Percentiles rank a stretch among this genome's conserved stretches.
Evolutionary conservation across 2,888 invertebrate species (phyloP).

Genomic region (Chelonus formosanus): DNA sequence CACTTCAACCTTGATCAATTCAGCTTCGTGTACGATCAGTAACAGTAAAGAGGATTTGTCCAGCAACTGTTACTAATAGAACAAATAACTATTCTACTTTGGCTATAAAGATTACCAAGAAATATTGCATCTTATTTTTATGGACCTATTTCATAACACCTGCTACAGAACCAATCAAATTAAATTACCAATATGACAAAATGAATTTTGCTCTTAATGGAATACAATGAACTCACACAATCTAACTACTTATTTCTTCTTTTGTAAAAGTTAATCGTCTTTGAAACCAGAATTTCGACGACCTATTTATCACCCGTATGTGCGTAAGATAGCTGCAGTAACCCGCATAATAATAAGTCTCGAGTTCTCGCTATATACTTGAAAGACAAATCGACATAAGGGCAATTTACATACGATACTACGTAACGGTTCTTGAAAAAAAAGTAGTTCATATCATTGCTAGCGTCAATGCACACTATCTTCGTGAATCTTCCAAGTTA

Average conservation of each 20-base stretch:
- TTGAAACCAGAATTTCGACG: conserved; percentile 55
- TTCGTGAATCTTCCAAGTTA: too few species aligned
- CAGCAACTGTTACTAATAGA: conserved; percentile 51
- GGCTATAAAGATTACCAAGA: too few species aligned
- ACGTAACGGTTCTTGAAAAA: conserved; percentile 46
- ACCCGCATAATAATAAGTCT: conserved; percentile 58
- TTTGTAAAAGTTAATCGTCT: conserved; percentile 25
- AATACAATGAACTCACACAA: too few species aligned
- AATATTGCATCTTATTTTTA: too few species aligned
- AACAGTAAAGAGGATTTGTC: conserved; percentile 55
- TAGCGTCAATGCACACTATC: not conserved
- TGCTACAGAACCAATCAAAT: conserved; percentile 18
- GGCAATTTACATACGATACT: conserved; percentile 61
- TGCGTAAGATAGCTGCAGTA: conserved; percentile 56
- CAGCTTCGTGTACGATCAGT: conserved; percentile 36
- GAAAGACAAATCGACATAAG: conserved; percentile 60
- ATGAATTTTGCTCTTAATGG: too few species aligned
- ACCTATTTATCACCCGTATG: conserved; percentile 64
- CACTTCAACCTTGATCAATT: not conserved
- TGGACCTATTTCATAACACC: conserved; percentile 25
- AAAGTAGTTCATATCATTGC: conserved; percentile 2
- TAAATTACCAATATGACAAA: too few species aligned
- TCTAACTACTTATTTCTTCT: not conserved
- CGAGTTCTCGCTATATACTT: conserved; percentile 51
- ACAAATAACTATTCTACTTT: conserved; percentile 12